Evolutionary conservation across 2,888 invertebrate species (phyloP).

Genomic region (Automeris io): DNA sequence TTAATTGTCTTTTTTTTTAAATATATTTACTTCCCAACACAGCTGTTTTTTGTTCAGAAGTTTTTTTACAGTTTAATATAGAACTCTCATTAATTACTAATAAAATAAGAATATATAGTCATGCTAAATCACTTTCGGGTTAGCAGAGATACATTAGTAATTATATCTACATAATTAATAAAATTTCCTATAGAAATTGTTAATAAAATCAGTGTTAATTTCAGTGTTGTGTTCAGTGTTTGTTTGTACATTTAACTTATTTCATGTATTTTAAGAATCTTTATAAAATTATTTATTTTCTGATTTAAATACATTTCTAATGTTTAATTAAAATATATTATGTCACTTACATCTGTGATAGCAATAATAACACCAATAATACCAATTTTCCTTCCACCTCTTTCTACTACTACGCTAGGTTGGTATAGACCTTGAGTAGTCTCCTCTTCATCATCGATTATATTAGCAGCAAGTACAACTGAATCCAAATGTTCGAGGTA

Average conservation of each 20-base stretch:
- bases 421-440: conserved; percentile 77
- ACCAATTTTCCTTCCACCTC: conserved; percentile 83
- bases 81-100: neutral
- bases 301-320: neutral
- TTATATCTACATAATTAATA: neutral
- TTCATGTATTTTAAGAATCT: neutral
- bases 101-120: no score
- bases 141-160: no score
- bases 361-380: conserved; percentile 86
- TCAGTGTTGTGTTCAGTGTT: neutral
- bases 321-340: neutral
- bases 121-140: no score
- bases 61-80: neutral
- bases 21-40: neutral
- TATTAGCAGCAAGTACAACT: conserved; percentile 85
- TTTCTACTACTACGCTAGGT: conserved; percentile 79
- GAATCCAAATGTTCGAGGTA: conserved; percentile 81
- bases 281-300: neutral
- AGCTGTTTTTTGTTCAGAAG: neutral
- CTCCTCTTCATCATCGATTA: conserved; percentile 83
- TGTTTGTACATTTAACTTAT: neutral
- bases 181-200: neutral
- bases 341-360: conserved; percentile 76
- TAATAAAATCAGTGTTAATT: neutral
- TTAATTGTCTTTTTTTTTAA: no score